These are phyloP conservation scores for Cladopsammia gracilis DNA, from an alignment of 64 coral and sea anemone genomes.

Conservation along the genomic window DNA sequence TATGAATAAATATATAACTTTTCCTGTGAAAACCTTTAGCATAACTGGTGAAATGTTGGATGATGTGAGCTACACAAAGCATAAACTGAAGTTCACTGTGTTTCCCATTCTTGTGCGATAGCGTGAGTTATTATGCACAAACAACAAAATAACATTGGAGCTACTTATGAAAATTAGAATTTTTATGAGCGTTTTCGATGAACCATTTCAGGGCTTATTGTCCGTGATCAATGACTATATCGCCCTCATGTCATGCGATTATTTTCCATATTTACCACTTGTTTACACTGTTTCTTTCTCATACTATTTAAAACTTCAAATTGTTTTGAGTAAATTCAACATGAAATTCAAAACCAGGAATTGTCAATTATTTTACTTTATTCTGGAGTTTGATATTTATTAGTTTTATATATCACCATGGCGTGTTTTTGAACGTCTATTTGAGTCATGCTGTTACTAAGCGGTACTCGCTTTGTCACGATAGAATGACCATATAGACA, in stretches of 20 bases:
- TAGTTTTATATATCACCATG: too few relatives aligned
- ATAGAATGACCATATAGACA: too few relatives aligned
- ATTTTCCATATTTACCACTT: neutral
- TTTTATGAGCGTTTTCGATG: neutral
- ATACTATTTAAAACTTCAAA: too few relatives aligned
- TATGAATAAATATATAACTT: neutral
- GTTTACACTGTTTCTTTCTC: neutral
- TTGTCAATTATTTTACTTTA: too few relatives aligned
- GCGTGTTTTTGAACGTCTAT: too few relatives aligned
- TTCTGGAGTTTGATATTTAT: too few relatives aligned
- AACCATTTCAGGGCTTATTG: conserved; percentile 1
- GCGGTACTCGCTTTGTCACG: too few relatives aligned
- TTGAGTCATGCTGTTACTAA: too few relatives aligned
- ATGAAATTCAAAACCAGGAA: too few relatives aligned
- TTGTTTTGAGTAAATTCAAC: too few relatives aligned
- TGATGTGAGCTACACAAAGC: neutral
- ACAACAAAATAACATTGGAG: neutral
- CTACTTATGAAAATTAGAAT: neutral
- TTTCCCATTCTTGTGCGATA: neutral
- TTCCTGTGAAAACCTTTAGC: neutral
- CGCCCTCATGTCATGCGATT: neutral
- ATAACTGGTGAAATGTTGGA: neutral
- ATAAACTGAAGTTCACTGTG: neutral
- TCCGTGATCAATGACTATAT: neutral
- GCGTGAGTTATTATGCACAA: conserved; percentile 43